A percentile compares a stretch with the other conserved stretches of the same genome.
Evolutionary conservation across 1,140 invertebrate species (phyloP).

Genomic region (Amyelois transitella): DNA sequence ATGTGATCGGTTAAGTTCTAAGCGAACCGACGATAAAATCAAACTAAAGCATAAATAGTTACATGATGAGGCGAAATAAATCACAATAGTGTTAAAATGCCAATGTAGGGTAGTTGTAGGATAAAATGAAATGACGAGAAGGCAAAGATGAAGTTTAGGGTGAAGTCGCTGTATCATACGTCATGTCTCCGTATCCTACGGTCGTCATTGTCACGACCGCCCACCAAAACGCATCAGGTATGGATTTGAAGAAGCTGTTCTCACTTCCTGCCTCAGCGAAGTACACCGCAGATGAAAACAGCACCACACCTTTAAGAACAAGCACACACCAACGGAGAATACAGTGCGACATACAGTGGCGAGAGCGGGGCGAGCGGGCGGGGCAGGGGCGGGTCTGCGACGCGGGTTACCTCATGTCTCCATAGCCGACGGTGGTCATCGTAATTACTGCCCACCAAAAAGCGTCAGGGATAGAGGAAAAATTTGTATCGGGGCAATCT

Average conservation of each 20-base stretch:
- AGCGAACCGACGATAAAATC: conserved; percentile 55
- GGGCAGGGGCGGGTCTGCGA: conserved; percentile 44
- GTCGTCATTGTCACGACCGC: conserved; percentile 99
- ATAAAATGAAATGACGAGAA: conserved; percentile 65
- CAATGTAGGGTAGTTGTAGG: conserved; percentile 43
- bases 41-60: conserved; percentile 58
- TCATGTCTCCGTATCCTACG: conserved; percentile 99
- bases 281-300: conserved; percentile 99
- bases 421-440: conserved; percentile 97
- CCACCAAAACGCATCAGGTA: conserved; percentile 99
- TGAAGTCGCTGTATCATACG: conserved; percentile 83
- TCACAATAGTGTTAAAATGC: conserved; percentile 57
- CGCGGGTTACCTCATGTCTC: conserved; percentile 93
- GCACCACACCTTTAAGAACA: conserved; percentile 94
- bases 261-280: conserved; percentile 98
- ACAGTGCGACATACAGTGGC: conserved; percentile 62
- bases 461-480: conserved; percentile 97
- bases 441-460: conserved; percentile 98
- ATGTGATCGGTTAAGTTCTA: conserved; percentile 52
- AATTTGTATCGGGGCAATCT: conserved; percentile 95
- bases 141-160: conserved; percentile 60
- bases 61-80: conserved; percentile 60
- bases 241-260: conserved; percentile 99
- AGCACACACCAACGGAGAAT: conserved; percentile 72
- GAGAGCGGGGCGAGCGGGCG: conserved; percentile 62